Conservation (phyloP, 1,140 invertebrate species). For the Leptinotarsa defecta region DNA sequence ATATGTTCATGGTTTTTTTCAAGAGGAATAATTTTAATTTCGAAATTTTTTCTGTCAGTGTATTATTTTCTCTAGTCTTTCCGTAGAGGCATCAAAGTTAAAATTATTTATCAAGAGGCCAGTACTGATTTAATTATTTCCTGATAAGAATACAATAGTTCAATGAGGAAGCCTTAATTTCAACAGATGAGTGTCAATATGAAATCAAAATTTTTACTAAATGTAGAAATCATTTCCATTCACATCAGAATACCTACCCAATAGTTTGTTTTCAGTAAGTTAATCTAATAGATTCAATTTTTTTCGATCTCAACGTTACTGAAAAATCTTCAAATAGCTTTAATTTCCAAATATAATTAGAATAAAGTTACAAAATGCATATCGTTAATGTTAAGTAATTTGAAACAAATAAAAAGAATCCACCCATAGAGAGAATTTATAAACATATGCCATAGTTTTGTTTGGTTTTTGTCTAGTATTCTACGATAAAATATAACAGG, state of each 20-base stretch:
- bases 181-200: conserved; percentile 4
- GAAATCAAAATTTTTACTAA: conserved; percentile 17
- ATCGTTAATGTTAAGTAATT: conserved; percentile 45
- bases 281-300: conserved; percentile 8
- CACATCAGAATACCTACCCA: not conserved
- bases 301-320: conserved; percentile 23
- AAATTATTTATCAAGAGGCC: conserved; percentile 23
- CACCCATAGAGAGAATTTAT: conserved; percentile 38
- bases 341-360: conserved; percentile 37
- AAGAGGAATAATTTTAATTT: conserved; percentile 35
- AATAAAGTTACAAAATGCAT: conserved; percentile 43
- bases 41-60: conserved; percentile 30
- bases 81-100: conserved; percentile 38
- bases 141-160: conserved; percentile 22
- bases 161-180: conserved; percentile 21
- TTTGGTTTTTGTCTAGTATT: conserved; percentile 19
- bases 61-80: conserved; percentile 40
- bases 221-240: not conserved
- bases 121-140: conserved; percentile 27
- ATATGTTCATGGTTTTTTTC: conserved; percentile 27
- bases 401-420: conserved; percentile 38
- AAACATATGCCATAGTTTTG: conserved; percentile 24
- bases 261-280: conserved; percentile 8
- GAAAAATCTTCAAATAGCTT: conserved; percentile 34
- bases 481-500: conserved; percentile 35